phyloP scores from a whole-genome alignment of 2,888 invertebrate species.

The Drepana falcataria region DNA sequence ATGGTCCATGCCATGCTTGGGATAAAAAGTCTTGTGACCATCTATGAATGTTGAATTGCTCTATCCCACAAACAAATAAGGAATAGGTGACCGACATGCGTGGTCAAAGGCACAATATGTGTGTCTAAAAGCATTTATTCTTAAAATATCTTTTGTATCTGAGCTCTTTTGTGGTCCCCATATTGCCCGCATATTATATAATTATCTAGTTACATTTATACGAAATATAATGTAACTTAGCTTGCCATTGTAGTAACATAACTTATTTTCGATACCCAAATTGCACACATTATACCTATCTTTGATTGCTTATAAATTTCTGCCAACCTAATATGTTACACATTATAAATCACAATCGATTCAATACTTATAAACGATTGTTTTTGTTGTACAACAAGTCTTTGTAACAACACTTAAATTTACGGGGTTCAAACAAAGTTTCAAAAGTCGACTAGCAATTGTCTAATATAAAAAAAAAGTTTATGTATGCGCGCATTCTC shows the following conservation, averaged over 20 bases:
- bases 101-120: conserved; percentile 25
- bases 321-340: not conserved
- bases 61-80: too few relatives aligned
- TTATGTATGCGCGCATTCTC: conserved; percentile 33
- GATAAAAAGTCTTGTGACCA: too few relatives aligned
- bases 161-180: conserved; percentile 42
- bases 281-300: not conserved
- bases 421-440: conserved; percentile 24
- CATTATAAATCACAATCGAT: conserved; percentile 2
- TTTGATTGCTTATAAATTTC: not conserved
- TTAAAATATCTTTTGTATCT: conserved; percentile 30
- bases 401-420: not conserved
- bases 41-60: too few relatives aligned
- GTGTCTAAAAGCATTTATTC: conserved; percentile 6
- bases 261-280: not conserved
- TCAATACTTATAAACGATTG: not conserved
- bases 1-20: too few relatives aligned
- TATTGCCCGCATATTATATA: conserved; percentile 22
- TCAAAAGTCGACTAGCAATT: conserved; percentile 59
- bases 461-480: conserved; percentile 57
- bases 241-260: too few relatives aligned
- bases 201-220: conserved; percentile 13
- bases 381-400: conserved; percentile 9
- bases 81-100: too few relatives aligned
- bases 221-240: not conserved